These are phyloP conservation scores for Embiotoca jacksoni DNA, from an alignment of 2,113 vertebrate species.

Conservation along the genomic window DNA sequence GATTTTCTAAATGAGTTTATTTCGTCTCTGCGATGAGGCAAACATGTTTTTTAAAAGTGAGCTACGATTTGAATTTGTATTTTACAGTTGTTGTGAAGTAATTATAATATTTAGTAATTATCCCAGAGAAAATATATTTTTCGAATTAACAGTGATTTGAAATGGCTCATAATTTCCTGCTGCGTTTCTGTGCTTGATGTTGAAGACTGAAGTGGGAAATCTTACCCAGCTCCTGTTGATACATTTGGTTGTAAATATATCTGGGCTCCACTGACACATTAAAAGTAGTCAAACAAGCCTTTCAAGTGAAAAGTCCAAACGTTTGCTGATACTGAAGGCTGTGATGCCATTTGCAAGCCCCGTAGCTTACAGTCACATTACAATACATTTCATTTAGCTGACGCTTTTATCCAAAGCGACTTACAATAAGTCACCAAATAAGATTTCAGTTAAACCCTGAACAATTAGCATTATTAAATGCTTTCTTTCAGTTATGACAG, in stretches of 20 bases:
- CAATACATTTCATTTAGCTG: too few relatives aligned
- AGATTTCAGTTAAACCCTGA: not conserved
- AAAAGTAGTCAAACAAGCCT: conserved; percentile 6
- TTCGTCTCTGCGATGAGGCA: not conserved
- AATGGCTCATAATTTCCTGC: not conserved
- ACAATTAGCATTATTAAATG: not conserved
- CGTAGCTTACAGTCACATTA: not conserved
- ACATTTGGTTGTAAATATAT: conserved; percentile 57
- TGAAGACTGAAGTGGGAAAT: conserved; percentile 37
- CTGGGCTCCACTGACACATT: conserved; percentile 53
- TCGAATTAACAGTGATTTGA: conserved; percentile 6
- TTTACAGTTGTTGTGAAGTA: conserved; percentile 33
- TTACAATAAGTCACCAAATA: not conserved
- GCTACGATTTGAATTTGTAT: conserved; percentile 1
- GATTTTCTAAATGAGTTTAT: conserved; percentile 35
- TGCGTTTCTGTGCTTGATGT: conserved; percentile 23
- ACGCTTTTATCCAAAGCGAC: too few relatives aligned
- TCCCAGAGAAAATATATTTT: conserved; percentile 27
- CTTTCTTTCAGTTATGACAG: not conserved
- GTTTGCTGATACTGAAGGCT: conserved; percentile 32
- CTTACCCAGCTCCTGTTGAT: conserved; percentile 48
- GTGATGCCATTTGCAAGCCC: conserved; percentile 2
- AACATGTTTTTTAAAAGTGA: conserved; percentile 12
- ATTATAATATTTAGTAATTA: conserved; percentile 29
- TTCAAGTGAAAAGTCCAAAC: conserved; percentile 33